A percentile compares a stretch with the other conserved stretches of the same genome.
These are phyloP conservation scores for Cassiopea xamachana DNA, from an alignment of 30 jellyfish, hydroid and myxozoan genomes.

Conservation along the genomic window DNA sequence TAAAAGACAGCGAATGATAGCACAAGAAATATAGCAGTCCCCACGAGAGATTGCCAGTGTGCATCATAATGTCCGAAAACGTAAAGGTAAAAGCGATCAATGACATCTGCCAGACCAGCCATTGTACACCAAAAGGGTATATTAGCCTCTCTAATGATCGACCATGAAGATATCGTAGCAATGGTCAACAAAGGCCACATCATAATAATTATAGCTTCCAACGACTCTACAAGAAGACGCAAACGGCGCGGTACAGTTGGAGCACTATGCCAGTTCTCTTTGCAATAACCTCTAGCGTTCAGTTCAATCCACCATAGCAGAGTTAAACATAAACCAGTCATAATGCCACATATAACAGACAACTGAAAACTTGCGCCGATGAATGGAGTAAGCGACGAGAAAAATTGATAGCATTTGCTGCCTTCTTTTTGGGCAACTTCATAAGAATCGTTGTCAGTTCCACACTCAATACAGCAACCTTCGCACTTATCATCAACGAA, in stretches of 20 bases:
- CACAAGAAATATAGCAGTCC: constrained; percentile 5
- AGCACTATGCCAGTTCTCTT: constrained; percentile 1
- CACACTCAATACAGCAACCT: no score
- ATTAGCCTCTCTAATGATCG: not conserved
- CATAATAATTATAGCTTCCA: constrained; percentile 6
- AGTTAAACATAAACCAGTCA: constrained; percentile 14
- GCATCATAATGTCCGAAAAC: not conserved
- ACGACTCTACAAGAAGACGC: not conserved
- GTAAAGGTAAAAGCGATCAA: constrained; percentile 6
- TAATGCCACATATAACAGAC: not conserved
- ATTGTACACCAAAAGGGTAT: not conserved
- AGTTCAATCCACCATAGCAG: constrained; percentile 28
- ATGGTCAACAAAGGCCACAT: constrained; percentile 18
- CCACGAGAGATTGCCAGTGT: constrained; percentile 18
- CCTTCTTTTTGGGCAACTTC: not conserved
- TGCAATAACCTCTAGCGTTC: constrained; percentile 8
- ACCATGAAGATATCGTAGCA: constrained; percentile 3
- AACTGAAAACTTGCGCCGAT: not conserved
- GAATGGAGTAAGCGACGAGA: not conserved
- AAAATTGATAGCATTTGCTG: not conserved
- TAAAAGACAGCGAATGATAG: not conserved
- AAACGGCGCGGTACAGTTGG: not conserved
- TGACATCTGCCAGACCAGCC: constrained; percentile 8
- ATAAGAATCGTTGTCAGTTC: no score
- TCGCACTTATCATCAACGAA: no score